phyloP scores from a whole-genome alignment of 2,113 vertebrate genomes.

The Hemicordylus capensis region DNA sequence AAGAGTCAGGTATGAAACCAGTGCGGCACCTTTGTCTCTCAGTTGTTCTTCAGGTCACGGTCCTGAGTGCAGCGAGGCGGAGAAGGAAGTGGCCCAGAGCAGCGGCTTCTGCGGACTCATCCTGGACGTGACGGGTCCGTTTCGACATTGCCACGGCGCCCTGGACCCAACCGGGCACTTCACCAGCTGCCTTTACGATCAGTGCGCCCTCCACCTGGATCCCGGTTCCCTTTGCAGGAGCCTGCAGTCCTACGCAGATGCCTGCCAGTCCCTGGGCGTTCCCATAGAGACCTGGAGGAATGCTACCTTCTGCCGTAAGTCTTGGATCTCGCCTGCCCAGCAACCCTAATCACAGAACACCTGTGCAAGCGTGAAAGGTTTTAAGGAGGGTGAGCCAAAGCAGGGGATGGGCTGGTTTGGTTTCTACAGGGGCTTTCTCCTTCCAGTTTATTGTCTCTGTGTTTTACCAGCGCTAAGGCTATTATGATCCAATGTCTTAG shows the following conservation, averaged over 20 bases:
- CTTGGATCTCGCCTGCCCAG: neutral
- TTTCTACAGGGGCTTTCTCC: too few relatives aligned
- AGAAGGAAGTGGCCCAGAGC: conserved; percentile 62
- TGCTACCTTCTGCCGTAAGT: conserved; percentile 56
- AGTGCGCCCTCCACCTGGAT: conserved; percentile 41
- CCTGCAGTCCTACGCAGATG: conserved; percentile 54
- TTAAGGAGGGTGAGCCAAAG: neutral
- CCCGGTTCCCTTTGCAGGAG: conserved; percentile 36
- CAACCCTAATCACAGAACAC: rapidly evolving
- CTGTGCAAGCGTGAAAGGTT: rapidly evolving
- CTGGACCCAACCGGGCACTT: conserved; percentile 36
- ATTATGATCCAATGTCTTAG: too few relatives aligned
- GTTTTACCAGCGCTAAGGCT: too few relatives aligned
- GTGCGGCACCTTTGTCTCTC: neutral
- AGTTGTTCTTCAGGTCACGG: neutral
- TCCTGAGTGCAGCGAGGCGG: neutral
- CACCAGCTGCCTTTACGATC: conserved; percentile 36
- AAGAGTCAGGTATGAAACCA: rapidly evolving
- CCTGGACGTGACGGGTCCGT: conserved; percentile 40
- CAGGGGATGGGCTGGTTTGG: neutral
- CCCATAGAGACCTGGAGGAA: conserved; percentile 42
- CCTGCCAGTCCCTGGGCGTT: conserved; percentile 38
- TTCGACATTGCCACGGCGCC: conserved; percentile 26
- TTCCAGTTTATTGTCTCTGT: too few relatives aligned
- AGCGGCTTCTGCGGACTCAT: conserved; percentile 48